A percentile compares a stretch with the other conserved stretches of the same genome.
phyloP scores from a whole-genome alignment of 92 coral and sea anemone genomes.

The Parazoanthus atlanticus region DNA sequence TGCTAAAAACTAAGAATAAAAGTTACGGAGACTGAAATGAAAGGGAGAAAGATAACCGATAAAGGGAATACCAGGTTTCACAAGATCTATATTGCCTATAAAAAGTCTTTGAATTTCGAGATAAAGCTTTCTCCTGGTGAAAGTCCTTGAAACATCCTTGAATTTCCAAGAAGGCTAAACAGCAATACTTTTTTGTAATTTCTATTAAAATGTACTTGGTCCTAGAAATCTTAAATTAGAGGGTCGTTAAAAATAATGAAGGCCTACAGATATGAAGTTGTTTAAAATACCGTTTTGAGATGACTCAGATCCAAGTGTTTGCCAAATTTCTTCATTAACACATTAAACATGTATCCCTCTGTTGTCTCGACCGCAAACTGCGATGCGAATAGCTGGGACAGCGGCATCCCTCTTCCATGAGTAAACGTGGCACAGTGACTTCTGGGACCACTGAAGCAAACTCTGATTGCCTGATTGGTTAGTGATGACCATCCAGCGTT shows the following conservation, averaged over 20 bases:
- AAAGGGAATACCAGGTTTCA: no score
- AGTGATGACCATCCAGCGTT: conserved; percentile 95
- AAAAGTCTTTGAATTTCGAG: no score
- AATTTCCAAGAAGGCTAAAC: no score
- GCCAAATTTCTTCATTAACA: conserved; percentile 86
- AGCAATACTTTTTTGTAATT: no score
- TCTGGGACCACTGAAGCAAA: conserved; percentile 93
- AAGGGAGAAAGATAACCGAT: no score
- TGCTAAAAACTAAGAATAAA: no score
- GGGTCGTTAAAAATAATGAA: not conserved
- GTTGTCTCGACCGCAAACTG: conserved; percentile 90
- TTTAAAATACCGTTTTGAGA: conserved; percentile 77
- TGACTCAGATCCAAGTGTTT: conserved; percentile 87
- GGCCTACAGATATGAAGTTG: not conserved
- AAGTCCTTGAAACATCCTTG: no score
- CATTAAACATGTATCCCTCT: conserved; percentile 84
- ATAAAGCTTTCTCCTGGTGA: no score
- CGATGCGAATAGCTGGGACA: conserved; percentile 80
- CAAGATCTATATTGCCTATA: no score
- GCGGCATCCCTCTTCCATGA: conserved; percentile 73
- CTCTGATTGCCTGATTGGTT: conserved; percentile 68
- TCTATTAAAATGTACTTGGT: no score
- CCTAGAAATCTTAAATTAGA: not conserved
- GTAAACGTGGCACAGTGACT: conserved; percentile 95
- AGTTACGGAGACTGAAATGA: no score